phyloP scores from a whole-genome alignment of 2,797 vertebrate species.

The Eurystomus glaucurus region DNA sequence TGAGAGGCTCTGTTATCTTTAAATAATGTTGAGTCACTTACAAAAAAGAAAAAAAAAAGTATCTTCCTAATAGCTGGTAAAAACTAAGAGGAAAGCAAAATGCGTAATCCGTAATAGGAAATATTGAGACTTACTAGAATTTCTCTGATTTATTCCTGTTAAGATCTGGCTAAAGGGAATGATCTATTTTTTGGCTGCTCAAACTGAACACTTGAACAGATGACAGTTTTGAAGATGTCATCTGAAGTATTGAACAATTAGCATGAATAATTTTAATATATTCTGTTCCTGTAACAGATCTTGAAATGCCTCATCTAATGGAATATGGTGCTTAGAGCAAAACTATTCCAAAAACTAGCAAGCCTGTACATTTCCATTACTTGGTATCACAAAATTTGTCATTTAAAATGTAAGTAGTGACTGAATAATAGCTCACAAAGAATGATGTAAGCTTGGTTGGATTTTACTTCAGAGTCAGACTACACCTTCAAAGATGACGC shows the following conservation, averaged over 20 bases:
- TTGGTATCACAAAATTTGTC: not conserved
- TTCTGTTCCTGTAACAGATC: not conserved
- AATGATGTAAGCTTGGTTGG: not conserved
- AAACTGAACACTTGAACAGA: not conserved
- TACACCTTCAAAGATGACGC: not conserved
- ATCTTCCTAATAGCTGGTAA: not conserved
- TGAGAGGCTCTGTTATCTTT: not conserved
- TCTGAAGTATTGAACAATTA: constrained; percentile 1
- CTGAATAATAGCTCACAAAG: not conserved
- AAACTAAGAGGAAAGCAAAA: not conserved
- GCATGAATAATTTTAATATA: constrained; percentile 1
- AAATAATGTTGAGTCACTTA: not conserved
- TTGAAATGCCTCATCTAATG: constrained; percentile 1
- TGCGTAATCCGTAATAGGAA: not conserved
- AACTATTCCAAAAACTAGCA: not conserved
- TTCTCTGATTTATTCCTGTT: not conserved
- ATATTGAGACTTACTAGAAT: not conserved
- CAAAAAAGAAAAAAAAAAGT: not conserved
- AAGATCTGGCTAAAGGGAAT: not conserved
- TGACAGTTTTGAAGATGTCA: constrained; percentile 1
- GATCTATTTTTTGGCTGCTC: not conserved
- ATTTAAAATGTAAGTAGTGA: constrained; percentile 19
- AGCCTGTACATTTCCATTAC: not conserved
- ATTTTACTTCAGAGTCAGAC: not conserved
- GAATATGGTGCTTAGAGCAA: not conserved